Percentiles rank a stretch among this genome's conserved stretches.
These are phyloP conservation scores for Phalera bucephala DNA, from an alignment of 2,888 invertebrate genomes.

Conservation along the genomic window DNA sequence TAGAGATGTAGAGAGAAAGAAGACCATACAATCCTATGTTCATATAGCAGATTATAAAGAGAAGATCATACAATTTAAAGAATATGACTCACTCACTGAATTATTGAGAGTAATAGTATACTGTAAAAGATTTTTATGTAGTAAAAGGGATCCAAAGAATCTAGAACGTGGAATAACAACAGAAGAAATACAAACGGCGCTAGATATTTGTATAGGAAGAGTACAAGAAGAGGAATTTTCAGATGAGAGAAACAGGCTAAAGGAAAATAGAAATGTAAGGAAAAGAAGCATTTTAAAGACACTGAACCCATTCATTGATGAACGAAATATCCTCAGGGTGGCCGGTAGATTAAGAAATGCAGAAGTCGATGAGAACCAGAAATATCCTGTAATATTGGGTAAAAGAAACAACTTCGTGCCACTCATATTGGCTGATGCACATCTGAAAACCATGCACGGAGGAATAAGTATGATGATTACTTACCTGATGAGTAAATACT, in stretches of 20 bases:
- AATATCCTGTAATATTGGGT: no score
- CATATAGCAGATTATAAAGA: no score
- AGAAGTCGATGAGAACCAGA: no score
- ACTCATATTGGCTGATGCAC: no score
- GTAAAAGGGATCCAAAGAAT: constrained; percentile 8
- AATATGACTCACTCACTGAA: constrained; percentile 9
- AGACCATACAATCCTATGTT: no score
- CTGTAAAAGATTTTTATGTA: constrained; percentile 16
- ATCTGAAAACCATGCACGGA: no score
- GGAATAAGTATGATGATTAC: no score
- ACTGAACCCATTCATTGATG: constrained; percentile 23
- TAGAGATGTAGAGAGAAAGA: no score
- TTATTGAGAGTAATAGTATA: constrained; percentile 10
- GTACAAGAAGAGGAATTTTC: constrained; percentile 17
- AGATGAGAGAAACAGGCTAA: constrained; percentile 11
- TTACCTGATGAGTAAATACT: no score
- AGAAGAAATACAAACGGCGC: constrained; percentile 15
- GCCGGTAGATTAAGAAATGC: constrained; percentile 27
- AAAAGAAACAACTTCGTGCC: no score
- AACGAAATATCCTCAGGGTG: constrained; percentile 24
- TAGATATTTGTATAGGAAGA: constrained; percentile 14
- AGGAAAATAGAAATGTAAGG: constrained; percentile 8
- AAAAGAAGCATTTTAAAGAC: constrained; percentile 15
- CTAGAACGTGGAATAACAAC: constrained; percentile 10
- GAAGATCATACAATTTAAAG: no score